Evolutionary conservation across 2,888 invertebrate genomes (phyloP), one percentile per base, ranked within the genome.

Genomic region (Tolmerus cingulatus): DNA sequence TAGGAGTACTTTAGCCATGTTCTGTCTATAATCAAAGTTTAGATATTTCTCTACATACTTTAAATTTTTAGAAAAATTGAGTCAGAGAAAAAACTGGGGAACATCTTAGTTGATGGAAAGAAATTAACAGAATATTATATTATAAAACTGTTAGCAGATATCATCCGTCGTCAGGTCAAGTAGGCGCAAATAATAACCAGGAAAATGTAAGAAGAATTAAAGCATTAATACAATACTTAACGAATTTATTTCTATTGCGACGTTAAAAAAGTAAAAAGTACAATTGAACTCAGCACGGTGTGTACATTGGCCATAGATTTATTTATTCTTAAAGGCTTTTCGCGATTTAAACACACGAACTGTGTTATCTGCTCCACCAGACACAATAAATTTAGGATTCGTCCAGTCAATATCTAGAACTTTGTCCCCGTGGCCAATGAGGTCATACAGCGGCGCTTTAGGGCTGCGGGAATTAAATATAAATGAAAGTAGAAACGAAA

Each of bases 331-430:
- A 46, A 90, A 90, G 87, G 91, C 92, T 89, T 94, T 93, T 90
- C 94, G 95, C 0, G 95, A 94, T 91, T 96, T 97, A 91, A 96
- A 98, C 92, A 98, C 95, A 92, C 98, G 96, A 85, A 99, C 94
- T 74, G 97, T 96, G 92, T 98, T 98, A 93, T 99, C 99, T 51
- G 97, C 95, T 14, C 98, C 97, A 46, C 99, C 99, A 88, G 98
- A 98, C 88, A 98, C 94, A 89, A 99, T 95, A 86, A 96, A 94
- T 85, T 96, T 94, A 0, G 96, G 95, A 92, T 97, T 96, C 1
- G 97, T 96, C 99, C 99, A 99, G 93, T 98, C 97, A 89, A 97
- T 97, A 91, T 97, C 96, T 84, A 99, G 93, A 7, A 98, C 96
- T 92, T 97, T 98, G 91, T 98, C 98, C 90, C 97, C 96, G 91